Evolutionary conservation across 2,888 invertebrate genomes (phyloP).

Genomic region (Diarsia rubi): DNA sequence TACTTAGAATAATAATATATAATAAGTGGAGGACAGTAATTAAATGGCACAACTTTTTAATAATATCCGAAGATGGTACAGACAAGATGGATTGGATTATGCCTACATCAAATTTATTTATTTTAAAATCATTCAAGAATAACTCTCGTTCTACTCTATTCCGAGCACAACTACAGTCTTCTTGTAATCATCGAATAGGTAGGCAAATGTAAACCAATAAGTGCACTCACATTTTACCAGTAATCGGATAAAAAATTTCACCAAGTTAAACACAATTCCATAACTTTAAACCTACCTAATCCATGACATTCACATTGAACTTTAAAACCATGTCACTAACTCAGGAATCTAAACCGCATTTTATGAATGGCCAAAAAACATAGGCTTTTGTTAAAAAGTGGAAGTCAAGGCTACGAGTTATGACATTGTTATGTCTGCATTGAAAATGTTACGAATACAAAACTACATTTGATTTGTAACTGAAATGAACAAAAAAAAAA

Average conservation of each 20-base stretch:
- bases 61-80: no score
- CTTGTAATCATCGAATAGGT: neutral
- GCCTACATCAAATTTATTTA: no score
- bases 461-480: constrained; percentile 14
- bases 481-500: constrained; percentile 30
- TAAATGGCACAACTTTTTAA: no score
- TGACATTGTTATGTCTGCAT: constrained; percentile 40
- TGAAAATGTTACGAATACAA: constrained; percentile 5
- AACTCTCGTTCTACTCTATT: no score
- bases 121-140: no score
- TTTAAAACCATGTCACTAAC: constrained; percentile 28
- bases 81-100: no score
- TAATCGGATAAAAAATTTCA: neutral
- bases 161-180: neutral
- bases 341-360: constrained; percentile 21
- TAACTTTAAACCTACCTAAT: neutral
- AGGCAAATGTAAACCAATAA: neutral
- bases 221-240: neutral
- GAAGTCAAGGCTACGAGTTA: constrained; percentile 49
- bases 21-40: no score
- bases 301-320: constrained; percentile 36
- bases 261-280: neutral
- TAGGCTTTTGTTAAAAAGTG: constrained; percentile 45
- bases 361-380: constrained; percentile 36
- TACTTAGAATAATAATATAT: no score